Evolutionary conservation across 2,113 vertebrate genomes (phyloP).

Genomic region (Phainopepla nitens): DNA sequence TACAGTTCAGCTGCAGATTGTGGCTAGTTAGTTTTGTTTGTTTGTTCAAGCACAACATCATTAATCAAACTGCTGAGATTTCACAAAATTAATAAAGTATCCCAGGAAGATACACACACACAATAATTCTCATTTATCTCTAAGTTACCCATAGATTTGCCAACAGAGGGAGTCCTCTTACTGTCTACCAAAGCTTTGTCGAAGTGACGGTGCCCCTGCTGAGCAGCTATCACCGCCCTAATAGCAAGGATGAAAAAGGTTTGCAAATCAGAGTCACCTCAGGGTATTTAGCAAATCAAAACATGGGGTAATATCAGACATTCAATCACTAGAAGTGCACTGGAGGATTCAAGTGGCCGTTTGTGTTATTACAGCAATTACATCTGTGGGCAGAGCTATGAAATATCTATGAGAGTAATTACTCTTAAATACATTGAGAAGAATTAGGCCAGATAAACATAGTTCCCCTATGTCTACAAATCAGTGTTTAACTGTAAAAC

Average conservation of each 20-base stretch:
- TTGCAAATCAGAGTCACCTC: slow-evolving; percentile 1
- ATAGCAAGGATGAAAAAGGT: background rate
- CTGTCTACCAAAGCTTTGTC: background rate
- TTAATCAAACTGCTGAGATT: background rate
- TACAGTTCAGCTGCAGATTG: background rate
- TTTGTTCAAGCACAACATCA: background rate
- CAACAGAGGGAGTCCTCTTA: slow-evolving; percentile 52
- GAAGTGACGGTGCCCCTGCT: background rate
- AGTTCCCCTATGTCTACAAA: background rate
- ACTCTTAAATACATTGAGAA: background rate
- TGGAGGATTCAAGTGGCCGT: background rate
- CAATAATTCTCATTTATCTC: background rate
- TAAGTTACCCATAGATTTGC: background rate
- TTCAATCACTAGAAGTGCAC: background rate
- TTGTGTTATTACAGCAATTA: background rate
- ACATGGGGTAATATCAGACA: background rate
- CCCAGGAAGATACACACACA: background rate
- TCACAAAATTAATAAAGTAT: background rate
- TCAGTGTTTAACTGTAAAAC: background rate
- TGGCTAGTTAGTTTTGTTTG: background rate
- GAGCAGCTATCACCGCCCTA: background rate
- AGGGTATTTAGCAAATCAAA: slow-evolving; percentile 16
- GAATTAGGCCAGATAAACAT: background rate
- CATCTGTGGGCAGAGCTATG: background rate
- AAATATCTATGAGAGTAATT: background rate